Base-by-base conservation (phyloP, 2,888 invertebrate genomes). In the Zygogramma bicolorata region DNA sequence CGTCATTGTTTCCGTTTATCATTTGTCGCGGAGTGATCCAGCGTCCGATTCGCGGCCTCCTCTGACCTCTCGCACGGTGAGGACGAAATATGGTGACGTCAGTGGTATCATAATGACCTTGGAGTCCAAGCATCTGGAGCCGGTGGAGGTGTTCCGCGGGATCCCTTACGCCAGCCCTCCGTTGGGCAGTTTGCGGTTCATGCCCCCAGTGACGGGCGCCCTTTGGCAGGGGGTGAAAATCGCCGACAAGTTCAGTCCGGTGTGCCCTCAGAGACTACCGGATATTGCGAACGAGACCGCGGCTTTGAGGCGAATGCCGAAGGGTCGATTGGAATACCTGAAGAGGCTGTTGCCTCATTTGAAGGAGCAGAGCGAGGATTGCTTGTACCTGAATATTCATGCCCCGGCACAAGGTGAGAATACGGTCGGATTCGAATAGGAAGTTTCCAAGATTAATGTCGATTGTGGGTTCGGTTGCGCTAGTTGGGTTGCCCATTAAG, bases 81-180 rank as follows among this genome's bases (percentile, higher is more conserved):
- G 94, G 86, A 96, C 95, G 81, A 95, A 96, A 86, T 95, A 96
- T 86, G 96, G 96, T 77, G 95, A 95, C 85, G 91, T 96, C 77
- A 92, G 95, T 84, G 96, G 96, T 63, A 93, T 95, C 80, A 95
- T 96, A 82, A 93, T 95, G 68, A 93, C 94, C 74, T 92, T 95
- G 80, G 95, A 95, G 81, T 91, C 93, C 25, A 91, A 95, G 78
- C 93, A 92, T 84, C 88, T 96, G 80, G 95, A 95, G 86, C 94
- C 95, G 69, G 97, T 98, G 20, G 97, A 97, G 87, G 95, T 96
- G 76, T 98, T 96, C 86, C 91, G 95, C 63, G 98, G 98, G 6
- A 93, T 98, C 72, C 97, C 97, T 4, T 98, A 98, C 87, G 98
- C 97, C 27, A 96, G 97, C 60, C 95, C 98, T 22, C 97, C 97